These are phyloP conservation scores for Cyphomyrus plagiostoma DNA, from an alignment of 2,113 vertebrate genomes.

Conservation along the genomic window DNA sequence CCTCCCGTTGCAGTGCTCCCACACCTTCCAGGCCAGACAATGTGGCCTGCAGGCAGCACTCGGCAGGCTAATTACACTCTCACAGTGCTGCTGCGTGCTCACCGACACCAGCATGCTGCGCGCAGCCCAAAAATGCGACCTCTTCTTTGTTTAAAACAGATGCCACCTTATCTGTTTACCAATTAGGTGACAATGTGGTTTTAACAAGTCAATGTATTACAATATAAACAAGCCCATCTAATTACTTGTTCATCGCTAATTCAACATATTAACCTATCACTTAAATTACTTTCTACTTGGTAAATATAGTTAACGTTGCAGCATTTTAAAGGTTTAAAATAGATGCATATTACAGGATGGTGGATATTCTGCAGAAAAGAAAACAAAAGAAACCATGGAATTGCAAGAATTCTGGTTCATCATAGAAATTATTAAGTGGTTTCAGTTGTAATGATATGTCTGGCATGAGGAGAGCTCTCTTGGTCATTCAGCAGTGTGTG, in stretches of 20 bases:
- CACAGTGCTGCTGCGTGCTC: conserved; percentile 67
- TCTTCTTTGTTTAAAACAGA: conserved; percentile 68
- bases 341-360: neutral
- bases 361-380: neutral
- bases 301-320: neutral
- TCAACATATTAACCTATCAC: neutral
- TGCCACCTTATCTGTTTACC: conserved; percentile 74
- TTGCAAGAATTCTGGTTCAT: neutral
- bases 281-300: neutral
- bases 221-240: conserved; percentile 61
- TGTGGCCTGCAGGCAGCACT: conserved; percentile 64
- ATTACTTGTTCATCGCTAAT: conserved; percentile 48
- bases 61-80: conserved; percentile 74
- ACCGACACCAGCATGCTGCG: conserved; percentile 73
- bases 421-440: neutral
- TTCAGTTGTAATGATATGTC: conserved; percentile 50
- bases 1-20: conserved; percentile 52
- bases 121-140: conserved; percentile 80
- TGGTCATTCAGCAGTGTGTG: conserved; percentile 49
- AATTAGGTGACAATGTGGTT: neutral
- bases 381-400: neutral
- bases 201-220: conserved; percentile 46
- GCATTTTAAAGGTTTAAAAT: neutral
- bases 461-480: conserved; percentile 57
- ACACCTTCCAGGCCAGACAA: conserved; percentile 72